These are phyloP conservation scores for Exaiptasia diaphana DNA, from an alignment of 64 coral and sea anemone genomes.

Conservation along the genomic window DNA sequence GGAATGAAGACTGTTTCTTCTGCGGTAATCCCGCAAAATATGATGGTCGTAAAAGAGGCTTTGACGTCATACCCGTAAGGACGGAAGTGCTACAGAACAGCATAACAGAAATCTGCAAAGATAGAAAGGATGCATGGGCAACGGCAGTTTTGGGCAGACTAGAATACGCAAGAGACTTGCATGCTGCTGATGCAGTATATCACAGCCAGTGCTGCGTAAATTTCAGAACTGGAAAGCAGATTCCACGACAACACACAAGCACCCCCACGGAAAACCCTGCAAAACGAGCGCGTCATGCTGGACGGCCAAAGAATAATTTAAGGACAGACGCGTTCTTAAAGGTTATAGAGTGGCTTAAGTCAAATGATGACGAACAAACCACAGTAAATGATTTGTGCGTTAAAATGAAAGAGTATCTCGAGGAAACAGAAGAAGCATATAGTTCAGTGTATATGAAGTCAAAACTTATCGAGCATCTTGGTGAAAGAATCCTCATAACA, in stretches of 20 bases:
- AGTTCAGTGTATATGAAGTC: constrained; percentile 5
- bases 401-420: constrained; percentile 19
- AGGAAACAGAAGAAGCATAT: background rate
- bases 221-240: constrained; percentile 15
- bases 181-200: constrained; percentile 23
- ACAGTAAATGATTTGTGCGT: constrained; percentile 7
- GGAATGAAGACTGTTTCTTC: constrained; percentile 31
- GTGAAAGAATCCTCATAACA: constrained; percentile 16
- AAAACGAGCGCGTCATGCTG: background rate
- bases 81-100: constrained; percentile 14
- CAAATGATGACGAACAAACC: constrained; percentile 22
- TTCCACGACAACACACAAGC: background rate
- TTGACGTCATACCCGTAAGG: constrained; percentile 14
- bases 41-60: constrained; percentile 4
- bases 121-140: constrained; percentile 20
- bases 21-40: constrained; percentile 8
- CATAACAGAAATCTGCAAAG: background rate
- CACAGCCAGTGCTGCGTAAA: constrained; percentile 8
- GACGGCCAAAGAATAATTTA: background rate
- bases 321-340: constrained; percentile 38
- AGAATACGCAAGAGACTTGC: constrained; percentile 15
- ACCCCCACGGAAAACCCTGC: background rate
- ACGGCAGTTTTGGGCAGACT: background rate
- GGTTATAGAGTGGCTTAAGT: constrained; percentile 12
- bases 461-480: background rate